phyloP scores from a whole-genome alignment of 2,888 invertebrate species.

The Nemapogon koenigi region DNA sequence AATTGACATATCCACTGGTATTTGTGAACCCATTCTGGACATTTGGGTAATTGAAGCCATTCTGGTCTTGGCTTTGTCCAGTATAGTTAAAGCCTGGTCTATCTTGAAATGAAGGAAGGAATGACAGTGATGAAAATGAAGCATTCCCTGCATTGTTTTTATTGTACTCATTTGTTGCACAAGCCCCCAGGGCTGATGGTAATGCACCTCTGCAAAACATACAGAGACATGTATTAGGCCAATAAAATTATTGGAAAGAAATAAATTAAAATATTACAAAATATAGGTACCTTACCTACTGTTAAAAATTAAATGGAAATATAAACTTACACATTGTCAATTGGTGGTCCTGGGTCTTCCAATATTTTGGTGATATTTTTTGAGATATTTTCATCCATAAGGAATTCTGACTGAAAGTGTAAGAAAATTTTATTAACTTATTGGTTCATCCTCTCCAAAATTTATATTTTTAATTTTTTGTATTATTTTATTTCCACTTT shows the following conservation, averaged over 20 bases:
- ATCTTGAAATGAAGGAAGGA: constrained; percentile 39
- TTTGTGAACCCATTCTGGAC: constrained; percentile 38
- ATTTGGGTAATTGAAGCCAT: constrained; percentile 34
- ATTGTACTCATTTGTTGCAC: constrained; percentile 28
- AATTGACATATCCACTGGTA: constrained; percentile 41
- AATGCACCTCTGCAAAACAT: background rate
- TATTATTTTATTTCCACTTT: too few relatives aligned
- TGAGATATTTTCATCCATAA: constrained; percentile 67
- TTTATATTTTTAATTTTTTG: too few relatives aligned
- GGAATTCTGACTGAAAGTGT: constrained; percentile 30
- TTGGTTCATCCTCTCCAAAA: too few relatives aligned
- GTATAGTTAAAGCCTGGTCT: constrained; percentile 30
- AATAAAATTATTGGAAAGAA: too few relatives aligned
- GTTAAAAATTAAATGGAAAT: too few relatives aligned
- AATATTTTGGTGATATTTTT: constrained; percentile 71
- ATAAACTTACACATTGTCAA: constrained; percentile 36
- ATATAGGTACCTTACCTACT: too few relatives aligned
- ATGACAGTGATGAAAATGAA: constrained; percentile 34
- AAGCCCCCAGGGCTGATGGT: too few relatives aligned
- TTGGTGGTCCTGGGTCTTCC: constrained; percentile 63
- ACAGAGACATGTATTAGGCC: background rate
- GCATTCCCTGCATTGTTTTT: constrained; percentile 33
- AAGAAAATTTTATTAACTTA: background rate
- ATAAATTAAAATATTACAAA: too few relatives aligned
- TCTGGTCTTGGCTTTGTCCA: constrained; percentile 30